Evolutionary conservation across 1,140 invertebrate species (phyloP).

Genomic region (Nixonia krombeini): DNA sequence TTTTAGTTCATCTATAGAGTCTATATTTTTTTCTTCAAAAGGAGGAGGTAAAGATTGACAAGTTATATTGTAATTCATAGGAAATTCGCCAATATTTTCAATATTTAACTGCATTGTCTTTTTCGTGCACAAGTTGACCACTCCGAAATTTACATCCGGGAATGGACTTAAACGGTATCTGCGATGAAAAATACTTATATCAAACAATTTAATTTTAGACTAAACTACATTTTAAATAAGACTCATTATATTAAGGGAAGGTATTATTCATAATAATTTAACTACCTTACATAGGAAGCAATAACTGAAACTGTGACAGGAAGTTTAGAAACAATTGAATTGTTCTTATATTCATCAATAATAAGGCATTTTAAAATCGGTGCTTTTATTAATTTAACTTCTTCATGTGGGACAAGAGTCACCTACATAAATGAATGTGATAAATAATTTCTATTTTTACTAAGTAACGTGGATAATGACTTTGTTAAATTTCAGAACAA

Average conservation of each 20-base stretch:
- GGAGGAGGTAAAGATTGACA: no score
- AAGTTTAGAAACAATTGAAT: slow-evolving; percentile 46
- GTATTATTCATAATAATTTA: neutral
- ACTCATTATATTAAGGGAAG: no score
- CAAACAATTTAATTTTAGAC: neutral
- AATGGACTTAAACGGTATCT: slow-evolving; percentile 36
- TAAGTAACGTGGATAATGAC: neutral
- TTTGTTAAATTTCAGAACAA: slow-evolving; percentile 5
- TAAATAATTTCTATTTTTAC: neutral
- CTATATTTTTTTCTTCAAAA: neutral
- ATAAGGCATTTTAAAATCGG: slow-evolving; percentile 50
- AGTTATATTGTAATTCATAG: slow-evolving; percentile 45
- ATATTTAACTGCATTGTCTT: slow-evolving; percentile 52
- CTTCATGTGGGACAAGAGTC: slow-evolving; percentile 38
- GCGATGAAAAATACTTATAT: neutral
- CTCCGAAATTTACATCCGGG: slow-evolving; percentile 51
- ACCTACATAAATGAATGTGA: slow-evolving; percentile 30
- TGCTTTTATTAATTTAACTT: slow-evolving; percentile 48
- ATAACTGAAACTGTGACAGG: slow-evolving; percentile 52
- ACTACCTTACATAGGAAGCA: slow-evolving; percentile 53
- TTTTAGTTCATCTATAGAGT: slow-evolving; percentile 21
- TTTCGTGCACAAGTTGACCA: slow-evolving; percentile 30
- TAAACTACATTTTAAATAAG: neutral
- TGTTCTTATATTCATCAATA: slow-evolving; percentile 46
- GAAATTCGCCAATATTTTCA: slow-evolving; percentile 54